Evolutionary conservation across 2,888 invertebrate genomes (phyloP).

Genomic region (Hemistola chrysoprasaria): DNA sequence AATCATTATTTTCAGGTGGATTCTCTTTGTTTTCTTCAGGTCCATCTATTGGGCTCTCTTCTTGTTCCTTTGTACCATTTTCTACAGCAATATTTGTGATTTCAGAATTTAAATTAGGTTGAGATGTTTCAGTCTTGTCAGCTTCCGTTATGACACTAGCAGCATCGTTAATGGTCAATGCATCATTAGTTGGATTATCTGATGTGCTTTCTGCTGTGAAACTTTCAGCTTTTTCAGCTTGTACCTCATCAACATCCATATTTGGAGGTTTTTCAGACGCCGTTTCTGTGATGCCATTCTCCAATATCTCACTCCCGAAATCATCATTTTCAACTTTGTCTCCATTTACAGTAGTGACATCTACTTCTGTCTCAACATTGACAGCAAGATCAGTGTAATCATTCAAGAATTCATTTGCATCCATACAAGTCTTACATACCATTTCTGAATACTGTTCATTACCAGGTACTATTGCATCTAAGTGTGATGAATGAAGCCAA

Average conservation of each 20-base stretch:
- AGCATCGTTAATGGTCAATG: too few relatives aligned
- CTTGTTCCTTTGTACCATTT: background rate
- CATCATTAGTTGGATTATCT: background rate
- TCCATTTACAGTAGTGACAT: conserved; percentile 37
- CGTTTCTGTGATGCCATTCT: conserved; percentile 4
- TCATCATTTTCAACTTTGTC: conserved; percentile 32
- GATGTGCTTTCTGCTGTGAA: background rate
- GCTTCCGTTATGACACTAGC: background rate
- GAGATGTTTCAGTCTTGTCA: conserved; percentile 10
- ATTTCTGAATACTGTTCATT: conserved; percentile 89
- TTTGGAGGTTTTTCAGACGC: conserved; percentile 7
- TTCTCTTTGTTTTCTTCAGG: too few relatives aligned
- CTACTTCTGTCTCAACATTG: conserved; percentile 51
- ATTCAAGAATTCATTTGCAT: conserved; percentile 87
- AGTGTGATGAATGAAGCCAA: conserved; percentile 95
- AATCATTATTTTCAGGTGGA: too few relatives aligned
- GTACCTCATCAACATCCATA: conserved; percentile 12
- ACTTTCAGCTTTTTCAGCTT: conserved; percentile 2
- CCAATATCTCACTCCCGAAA: conserved; percentile 10
- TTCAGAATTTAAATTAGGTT: conserved; percentile 7
- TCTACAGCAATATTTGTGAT: conserved; percentile 4
- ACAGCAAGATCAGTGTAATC: conserved; percentile 83
- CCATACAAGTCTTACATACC: conserved; percentile 90
- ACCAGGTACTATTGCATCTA: conserved; percentile 82
- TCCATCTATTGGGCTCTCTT: background rate